Evolutionary conservation across 2,113 vertebrate species (phyloP).

Genomic region (Orientallactaga bullata): DNA sequence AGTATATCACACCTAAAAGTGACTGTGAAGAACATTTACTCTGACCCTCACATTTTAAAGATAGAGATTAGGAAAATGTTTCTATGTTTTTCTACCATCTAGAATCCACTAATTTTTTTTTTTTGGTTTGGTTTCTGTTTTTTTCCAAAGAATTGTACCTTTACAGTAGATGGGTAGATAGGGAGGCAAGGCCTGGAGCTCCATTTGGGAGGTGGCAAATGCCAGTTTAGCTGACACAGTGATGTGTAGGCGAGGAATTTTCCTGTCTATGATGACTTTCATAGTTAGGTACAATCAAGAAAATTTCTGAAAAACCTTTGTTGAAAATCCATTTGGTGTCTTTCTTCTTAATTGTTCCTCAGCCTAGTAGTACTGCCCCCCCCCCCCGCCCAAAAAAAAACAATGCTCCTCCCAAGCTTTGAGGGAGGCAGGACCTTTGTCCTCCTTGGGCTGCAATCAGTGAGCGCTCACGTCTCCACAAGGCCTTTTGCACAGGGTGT

Average conservation of each 20-base stretch:
- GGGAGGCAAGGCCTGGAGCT: not conserved
- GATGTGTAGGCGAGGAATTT: constrained; percentile 8
- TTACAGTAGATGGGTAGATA: not conserved
- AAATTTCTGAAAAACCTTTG: constrained; percentile 22
- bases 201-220: not conserved
- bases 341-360: constrained; percentile 31
- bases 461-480: not conserved
- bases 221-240: not conserved
- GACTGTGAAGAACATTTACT: not conserved
- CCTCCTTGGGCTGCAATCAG: not conserved
- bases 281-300: not conserved
- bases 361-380: not conserved
- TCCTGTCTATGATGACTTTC: constrained; percentile 26
- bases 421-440: not conserved
- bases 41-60: constrained; percentile 2
- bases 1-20: not conserved
- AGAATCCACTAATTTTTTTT: not conserved
- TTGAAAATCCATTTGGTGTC: constrained; percentile 9
- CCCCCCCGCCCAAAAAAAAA: too few species aligned
- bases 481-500: not conserved
- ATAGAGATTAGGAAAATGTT: not conserved
- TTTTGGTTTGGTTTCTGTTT: not conserved
- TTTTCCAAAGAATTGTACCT: not conserved
- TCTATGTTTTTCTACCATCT: not conserved
- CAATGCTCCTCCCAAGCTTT: not conserved